Percentiles rank a stretch among this genome's conserved stretches.
phyloP scores from a whole-genome alignment of 2,888 invertebrate genomes.

The Ecdyonurus torrentis region DNA sequence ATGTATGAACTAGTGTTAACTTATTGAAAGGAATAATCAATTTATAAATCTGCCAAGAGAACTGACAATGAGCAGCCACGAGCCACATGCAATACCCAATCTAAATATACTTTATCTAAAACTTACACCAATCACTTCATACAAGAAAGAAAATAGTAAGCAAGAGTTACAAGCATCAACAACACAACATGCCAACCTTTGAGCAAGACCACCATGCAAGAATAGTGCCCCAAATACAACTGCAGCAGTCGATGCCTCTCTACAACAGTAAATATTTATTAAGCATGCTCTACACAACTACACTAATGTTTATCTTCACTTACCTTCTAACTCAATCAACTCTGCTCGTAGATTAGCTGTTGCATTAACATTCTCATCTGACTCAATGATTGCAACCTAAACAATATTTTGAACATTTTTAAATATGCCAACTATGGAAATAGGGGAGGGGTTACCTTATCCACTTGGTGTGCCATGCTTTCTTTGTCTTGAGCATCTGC shows the following conservation, averaged over 20 bases:
- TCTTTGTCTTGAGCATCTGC: background rate
- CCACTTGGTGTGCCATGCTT: background rate
- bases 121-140: too few species aligned
- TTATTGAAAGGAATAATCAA: too few species aligned
- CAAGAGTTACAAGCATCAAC: slow-evolving; percentile 8
- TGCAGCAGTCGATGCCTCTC: slow-evolving; percentile 12
- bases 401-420: background rate
- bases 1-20: too few species aligned
- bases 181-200: slow-evolving; percentile 15
- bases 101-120: too few species aligned
- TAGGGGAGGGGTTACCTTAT: background rate
- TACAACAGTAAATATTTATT: slow-evolving; percentile 10
- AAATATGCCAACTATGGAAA: background rate
- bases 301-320: background rate
- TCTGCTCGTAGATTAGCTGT: slow-evolving; percentile 10
- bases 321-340: slow-evolving; percentile 10
- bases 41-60: too few species aligned
- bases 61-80: too few species aligned
- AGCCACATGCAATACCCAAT: too few species aligned
- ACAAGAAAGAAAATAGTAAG: background rate
- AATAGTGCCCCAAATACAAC: slow-evolving; percentile 13
- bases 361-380: background rate
- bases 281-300: slow-evolving; percentile 5
- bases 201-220: slow-evolving; percentile 15
- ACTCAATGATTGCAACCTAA: background rate